Evolutionary conservation across 1,140 invertebrate genomes (phyloP), one percentile per base, ranked within the genome.

Genomic region (Stegodyphus dumicola): DNA sequence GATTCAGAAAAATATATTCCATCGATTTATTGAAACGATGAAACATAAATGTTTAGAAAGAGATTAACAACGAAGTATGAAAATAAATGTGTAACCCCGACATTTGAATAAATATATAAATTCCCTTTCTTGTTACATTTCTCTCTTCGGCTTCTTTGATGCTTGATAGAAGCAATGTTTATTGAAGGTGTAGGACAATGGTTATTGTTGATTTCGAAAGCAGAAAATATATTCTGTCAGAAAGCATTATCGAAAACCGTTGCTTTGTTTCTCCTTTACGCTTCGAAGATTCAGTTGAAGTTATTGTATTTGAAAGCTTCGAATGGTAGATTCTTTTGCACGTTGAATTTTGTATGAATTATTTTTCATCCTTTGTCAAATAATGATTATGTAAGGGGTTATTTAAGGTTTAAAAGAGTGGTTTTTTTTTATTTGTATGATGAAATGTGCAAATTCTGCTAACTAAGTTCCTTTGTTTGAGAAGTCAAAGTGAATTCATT

Each of bases 41-140:
- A 76, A 56, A 64, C 74, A 76, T 60, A 76, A 76, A 76, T 76
- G 74, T 76, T 76, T 76, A 60, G 74, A 64, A 64, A 64, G 56
- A 76, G 74, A 76, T 76, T 76, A 76, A 15, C 49, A 76, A 33
- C 48, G 56, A 76, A 17, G 56, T 53, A 76, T 76, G 74, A 76
- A 33, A 76, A 76, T 76, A 76, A 17, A 49, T 56, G 53, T 65
- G 74, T 60, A 76, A 76, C 33, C 53, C 33, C 53, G 56, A 76
- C 74, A 60, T 76, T 76, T 76, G 74, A 53, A 76, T 76, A 76
- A 76, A 76, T 76, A 76, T 64, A 76, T 76, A 48, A 76, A 13
- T 56, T 64, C 54, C 17, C 64, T 76, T 33, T 33, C 33, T 3
- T 33, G 3, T 33, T 33, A 33, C 33, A 1, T 33, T 33, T 33